Conservation (phyloP, 2,888 invertebrate genomes). For the Emesis russula region DNA sequence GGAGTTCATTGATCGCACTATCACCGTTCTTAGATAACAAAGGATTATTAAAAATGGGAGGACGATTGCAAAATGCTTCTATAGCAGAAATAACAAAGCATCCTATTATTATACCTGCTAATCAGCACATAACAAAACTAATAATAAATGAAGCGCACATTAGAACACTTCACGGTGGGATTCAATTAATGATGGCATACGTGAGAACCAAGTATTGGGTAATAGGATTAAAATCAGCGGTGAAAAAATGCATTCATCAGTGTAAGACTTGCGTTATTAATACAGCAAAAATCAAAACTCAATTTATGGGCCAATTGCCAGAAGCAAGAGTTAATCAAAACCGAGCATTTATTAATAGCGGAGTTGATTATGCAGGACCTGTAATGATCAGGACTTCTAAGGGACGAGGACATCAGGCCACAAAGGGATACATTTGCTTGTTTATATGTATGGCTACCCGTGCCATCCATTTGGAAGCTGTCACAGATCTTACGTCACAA, state of each 20-base stretch:
- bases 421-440: too few species aligned
- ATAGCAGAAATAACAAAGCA: slow-evolving; percentile 50
- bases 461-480: neutral
- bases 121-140: slow-evolving; percentile 56
- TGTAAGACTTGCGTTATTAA: slow-evolving; percentile 44
- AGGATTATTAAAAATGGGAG: slow-evolving; percentile 62
- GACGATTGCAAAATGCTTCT: slow-evolving; percentile 56
- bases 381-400: slow-evolving; percentile 50
- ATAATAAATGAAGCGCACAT: slow-evolving; percentile 58
- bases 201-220: slow-evolving; percentile 60
- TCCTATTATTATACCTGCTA: slow-evolving; percentile 66
- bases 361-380: slow-evolving; percentile 65
- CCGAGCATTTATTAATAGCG: slow-evolving; percentile 49
- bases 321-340: slow-evolving; percentile 38
- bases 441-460: neutral
- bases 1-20: slow-evolving; percentile 39
- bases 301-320: slow-evolving; percentile 63
- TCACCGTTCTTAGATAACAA: slow-evolving; percentile 54
- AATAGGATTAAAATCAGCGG: slow-evolving; percentile 36
- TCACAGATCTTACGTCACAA: neutral
- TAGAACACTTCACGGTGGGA: slow-evolving; percentile 50
- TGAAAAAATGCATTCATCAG: slow-evolving; percentile 45
- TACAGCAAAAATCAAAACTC: slow-evolving; percentile 35
- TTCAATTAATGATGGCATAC: slow-evolving; percentile 54
- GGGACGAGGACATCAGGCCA: slow-evolving; percentile 44